Evolutionary conservation across 2,888 invertebrate species (phyloP).

Genomic region (Cephonodes hylas): DNA sequence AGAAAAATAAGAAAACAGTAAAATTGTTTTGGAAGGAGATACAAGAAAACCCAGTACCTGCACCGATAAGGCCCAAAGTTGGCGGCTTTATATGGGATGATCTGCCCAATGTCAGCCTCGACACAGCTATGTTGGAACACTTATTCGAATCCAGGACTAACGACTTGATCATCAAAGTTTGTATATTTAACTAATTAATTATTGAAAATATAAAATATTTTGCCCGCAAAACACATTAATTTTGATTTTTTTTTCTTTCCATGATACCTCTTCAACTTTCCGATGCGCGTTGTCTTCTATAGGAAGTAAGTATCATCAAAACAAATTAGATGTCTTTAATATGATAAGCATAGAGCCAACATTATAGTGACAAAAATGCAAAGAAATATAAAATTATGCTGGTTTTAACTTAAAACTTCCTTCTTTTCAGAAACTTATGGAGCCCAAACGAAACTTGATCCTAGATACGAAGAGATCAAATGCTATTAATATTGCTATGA

Average conservation of each 20-base stretch:
- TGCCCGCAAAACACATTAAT: background rate
- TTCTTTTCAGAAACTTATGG: conserved; percentile 62
- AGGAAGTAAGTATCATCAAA: conserved; percentile 54
- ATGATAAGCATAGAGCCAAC: too few relatives aligned
- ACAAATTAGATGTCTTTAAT: too few relatives aligned
- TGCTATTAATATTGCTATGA: conserved; percentile 99
- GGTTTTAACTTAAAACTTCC: background rate
- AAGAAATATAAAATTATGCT: too few relatives aligned
- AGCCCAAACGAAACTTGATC: conserved; percentile 84
- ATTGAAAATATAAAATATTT: background rate
- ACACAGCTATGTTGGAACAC: conserved; percentile 96
- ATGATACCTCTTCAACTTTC: conserved; percentile 23
- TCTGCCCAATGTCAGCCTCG: conserved; percentile 90
- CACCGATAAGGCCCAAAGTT: conserved; percentile 79
- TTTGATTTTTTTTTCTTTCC: conserved; percentile 35
- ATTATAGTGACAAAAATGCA: too few relatives aligned
- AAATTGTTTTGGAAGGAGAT: conserved; percentile 99
- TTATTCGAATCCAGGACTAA: conserved; percentile 98
- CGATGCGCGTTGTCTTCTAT: conserved; percentile 17
- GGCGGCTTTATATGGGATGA: conserved; percentile 95
- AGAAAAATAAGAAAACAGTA: conserved; percentile 97
- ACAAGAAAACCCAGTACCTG: conserved; percentile 85
- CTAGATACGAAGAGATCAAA: conserved; percentile 98
- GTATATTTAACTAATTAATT: conserved; percentile 17
- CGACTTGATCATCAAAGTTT: conserved; percentile 93